Conservation (phyloP, 2,113 vertebrate genomes). For the Hucho hucho region DNA sequence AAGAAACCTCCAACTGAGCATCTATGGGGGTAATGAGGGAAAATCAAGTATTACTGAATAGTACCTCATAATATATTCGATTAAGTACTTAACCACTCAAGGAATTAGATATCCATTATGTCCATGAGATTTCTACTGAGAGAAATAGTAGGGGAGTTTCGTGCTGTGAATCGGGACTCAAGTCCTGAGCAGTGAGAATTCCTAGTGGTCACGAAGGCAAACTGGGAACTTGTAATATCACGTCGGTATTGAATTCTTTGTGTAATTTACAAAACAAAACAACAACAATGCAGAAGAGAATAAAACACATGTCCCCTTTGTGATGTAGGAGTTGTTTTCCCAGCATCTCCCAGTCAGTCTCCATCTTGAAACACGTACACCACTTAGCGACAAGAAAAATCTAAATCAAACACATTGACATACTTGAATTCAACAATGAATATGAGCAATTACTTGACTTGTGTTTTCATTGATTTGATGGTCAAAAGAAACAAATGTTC, state of each 20-base stretch:
- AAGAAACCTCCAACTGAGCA: constrained; percentile 59
- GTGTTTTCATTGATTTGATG: not conserved
- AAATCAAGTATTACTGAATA: constrained; percentile 37
- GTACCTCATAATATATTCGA: constrained; percentile 58
- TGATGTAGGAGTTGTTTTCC: constrained; percentile 23
- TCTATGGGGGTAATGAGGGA: constrained; percentile 20
- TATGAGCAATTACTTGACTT: not conserved
- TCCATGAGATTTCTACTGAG: not conserved
- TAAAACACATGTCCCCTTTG: constrained; percentile 18
- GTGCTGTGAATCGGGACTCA: constrained; percentile 1
- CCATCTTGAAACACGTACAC: not conserved
- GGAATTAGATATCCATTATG: not conserved
- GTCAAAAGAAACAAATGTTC: not conserved
- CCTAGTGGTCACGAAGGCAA: constrained; percentile 44
- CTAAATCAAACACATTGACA: constrained; percentile 4
- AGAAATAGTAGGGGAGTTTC: not conserved
- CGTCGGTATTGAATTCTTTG: constrained; percentile 37
- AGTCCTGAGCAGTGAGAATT: constrained; percentile 37
- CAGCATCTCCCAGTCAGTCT: constrained; percentile 34
- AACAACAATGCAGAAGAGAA: constrained; percentile 27
- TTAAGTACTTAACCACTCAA: constrained; percentile 5
- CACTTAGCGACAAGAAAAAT: constrained; percentile 2
- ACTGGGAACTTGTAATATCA: constrained; percentile 39
- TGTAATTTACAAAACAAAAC: constrained; percentile 20
- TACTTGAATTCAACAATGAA: not conserved